Evolutionary conservation across 2,888 invertebrate genomes (phyloP).

Genomic region (Hyposoter dolosus): DNA sequence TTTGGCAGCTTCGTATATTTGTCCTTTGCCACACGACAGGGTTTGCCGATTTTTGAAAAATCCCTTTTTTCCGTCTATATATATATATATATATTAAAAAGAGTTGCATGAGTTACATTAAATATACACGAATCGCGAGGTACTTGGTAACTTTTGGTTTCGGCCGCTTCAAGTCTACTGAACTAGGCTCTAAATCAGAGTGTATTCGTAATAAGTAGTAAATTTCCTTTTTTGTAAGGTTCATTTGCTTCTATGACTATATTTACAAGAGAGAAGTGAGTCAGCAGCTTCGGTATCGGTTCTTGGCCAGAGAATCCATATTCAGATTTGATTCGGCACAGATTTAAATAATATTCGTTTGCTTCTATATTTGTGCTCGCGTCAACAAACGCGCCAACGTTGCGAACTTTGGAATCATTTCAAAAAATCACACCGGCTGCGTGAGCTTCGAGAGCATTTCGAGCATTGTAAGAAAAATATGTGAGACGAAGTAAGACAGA

Average conservation of each 20-base stretch:
- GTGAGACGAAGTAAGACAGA: not conserved
- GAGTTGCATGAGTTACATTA: constrained; percentile 49
- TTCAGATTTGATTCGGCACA: not conserved
- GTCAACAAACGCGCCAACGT: not conserved
- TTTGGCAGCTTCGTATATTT: not conserved
- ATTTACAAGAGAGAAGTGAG: constrained; percentile 13
- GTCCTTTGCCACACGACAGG: not conserved
- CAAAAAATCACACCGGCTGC: not conserved
- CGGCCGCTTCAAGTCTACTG: constrained; percentile 62
- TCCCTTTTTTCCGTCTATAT: not conserved
- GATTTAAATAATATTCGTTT: not conserved
- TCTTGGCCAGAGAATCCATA: not conserved
- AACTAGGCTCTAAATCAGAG: constrained; percentile 30
- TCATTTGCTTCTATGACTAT: constrained; percentile 9
- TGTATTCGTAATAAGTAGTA: constrained; percentile 2
- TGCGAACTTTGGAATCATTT: constrained; percentile 10
- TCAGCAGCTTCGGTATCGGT: constrained; percentile 18
- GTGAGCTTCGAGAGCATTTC: constrained; percentile 11
- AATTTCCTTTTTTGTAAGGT: not conserved
- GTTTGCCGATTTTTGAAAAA: not conserved
- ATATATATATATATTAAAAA: constrained; percentile 7
- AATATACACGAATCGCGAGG: constrained; percentile 70
- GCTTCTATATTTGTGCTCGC: not conserved
- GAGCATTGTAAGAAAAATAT: not conserved
- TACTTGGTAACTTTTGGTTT: constrained; percentile 76